Evolutionary conservation across 1,140 invertebrate species (phyloP).

Genomic region (Tenebrio molitor): DNA sequence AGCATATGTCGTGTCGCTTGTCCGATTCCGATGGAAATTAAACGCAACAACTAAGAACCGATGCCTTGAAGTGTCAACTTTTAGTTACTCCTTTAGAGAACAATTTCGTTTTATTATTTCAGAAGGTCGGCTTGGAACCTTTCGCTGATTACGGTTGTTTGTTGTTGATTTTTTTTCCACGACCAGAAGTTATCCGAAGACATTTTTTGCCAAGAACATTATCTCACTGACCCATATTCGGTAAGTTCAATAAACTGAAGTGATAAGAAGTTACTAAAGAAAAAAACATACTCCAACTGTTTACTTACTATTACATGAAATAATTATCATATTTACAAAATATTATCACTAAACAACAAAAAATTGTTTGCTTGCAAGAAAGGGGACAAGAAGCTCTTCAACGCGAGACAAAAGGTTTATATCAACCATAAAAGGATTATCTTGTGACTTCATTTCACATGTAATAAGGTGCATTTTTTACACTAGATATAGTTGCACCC

Average conservation of each 20-base stretch:
- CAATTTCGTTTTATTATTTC: slow-evolving; percentile 32
- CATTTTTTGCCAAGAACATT: slow-evolving; percentile 34
- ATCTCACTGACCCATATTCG: slow-evolving; percentile 53
- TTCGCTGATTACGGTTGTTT: not conserved
- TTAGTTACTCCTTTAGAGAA: slow-evolving; percentile 5
- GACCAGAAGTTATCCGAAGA: slow-evolving; percentile 12
- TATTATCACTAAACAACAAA: slow-evolving; percentile 46
- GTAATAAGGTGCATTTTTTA: too few species aligned
- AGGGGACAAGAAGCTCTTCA: slow-evolving; percentile 20
- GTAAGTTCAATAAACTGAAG: slow-evolving; percentile 52
- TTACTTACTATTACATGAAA: slow-evolving; percentile 51
- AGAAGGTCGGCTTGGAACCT: slow-evolving; percentile 17
- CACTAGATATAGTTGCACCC: too few species aligned
- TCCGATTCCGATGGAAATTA: not conserved
- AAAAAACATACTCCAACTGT: slow-evolving; percentile 51
- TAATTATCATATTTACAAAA: slow-evolving; percentile 51
- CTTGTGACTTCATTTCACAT: slow-evolving; percentile 6
- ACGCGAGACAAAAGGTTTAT: slow-evolving; percentile 31
- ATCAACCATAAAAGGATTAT: slow-evolving; percentile 40
- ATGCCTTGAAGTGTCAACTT: slow-evolving; percentile 34
- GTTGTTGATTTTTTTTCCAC: slow-evolving; percentile 9
- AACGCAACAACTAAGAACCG: slow-evolving; percentile 14
- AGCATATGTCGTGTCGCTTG: too few species aligned
- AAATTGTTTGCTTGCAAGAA: slow-evolving; percentile 36
- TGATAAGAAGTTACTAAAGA: slow-evolving; percentile 53